These are phyloP conservation scores for Papilio glaucus DNA, from an alignment of 1,140 invertebrate genomes.

Conservation along the genomic window DNA sequence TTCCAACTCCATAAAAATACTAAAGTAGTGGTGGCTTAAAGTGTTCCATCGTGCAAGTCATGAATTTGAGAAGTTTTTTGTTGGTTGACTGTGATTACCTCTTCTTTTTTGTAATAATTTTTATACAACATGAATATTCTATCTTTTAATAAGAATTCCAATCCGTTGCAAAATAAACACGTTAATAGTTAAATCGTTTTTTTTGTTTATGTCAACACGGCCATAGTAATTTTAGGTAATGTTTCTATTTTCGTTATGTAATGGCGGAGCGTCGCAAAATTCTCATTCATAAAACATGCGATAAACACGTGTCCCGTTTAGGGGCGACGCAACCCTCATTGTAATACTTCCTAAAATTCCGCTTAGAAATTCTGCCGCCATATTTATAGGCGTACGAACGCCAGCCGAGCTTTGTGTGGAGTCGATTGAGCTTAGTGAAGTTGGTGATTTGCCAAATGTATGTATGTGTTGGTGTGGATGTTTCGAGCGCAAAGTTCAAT, in stretches of 20 bases:
- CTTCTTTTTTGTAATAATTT: no score
- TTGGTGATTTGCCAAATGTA: constrained; percentile 66
- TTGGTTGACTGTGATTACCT: no score
- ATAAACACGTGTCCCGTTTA: constrained; percentile 53
- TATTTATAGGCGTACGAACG: constrained; percentile 29
- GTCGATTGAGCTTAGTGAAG: constrained; percentile 43
- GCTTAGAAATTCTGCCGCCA: constrained; percentile 30
- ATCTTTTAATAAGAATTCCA: no score
- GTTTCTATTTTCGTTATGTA: constrained; percentile 35
- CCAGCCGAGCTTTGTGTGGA: constrained; percentile 33
- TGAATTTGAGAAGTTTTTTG: no score
- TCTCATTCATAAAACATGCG: constrained; percentile 67
- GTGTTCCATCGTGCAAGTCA: no score
- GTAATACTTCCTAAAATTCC: constrained; percentile 39
- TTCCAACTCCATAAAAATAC: no score
- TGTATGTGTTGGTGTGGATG: constrained; percentile 42
- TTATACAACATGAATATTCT: no score
- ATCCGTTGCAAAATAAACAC: background rate
- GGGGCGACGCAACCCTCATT: constrained; percentile 39
- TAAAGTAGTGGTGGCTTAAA: no score
- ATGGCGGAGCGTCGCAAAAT: constrained; percentile 53
- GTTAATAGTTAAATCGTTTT: background rate
- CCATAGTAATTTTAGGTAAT: background rate
- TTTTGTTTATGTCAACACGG: background rate
- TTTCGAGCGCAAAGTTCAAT: constrained; percentile 67